Percentiles rank a stretch among this genome's conserved stretches.
Evolutionary conservation across 2,113 vertebrate species (phyloP).

Genomic region (Heterotis niloticus): DNA sequence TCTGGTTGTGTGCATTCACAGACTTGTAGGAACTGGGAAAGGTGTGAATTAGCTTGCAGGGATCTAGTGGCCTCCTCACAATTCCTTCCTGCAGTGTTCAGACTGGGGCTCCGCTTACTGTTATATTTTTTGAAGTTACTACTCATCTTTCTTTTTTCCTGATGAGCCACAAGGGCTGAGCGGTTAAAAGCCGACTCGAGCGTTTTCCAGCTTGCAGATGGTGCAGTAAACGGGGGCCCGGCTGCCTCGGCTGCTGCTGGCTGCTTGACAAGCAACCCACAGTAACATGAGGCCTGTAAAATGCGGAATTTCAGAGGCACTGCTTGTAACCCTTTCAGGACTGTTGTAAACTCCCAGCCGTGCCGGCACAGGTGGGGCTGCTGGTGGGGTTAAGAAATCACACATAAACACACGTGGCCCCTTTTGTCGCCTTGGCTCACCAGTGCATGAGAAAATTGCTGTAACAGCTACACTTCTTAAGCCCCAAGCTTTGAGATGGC

Average conservation of each 20-base stretch:
- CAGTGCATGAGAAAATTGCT: constrained; percentile 47
- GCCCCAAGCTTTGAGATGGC: constrained; percentile 44
- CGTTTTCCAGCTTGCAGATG: constrained; percentile 65
- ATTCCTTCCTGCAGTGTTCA: not conserved
- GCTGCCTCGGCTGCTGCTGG: constrained; percentile 70
- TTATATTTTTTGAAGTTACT: not conserved
- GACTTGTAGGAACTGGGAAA: no score
- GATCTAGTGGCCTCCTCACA: not conserved
- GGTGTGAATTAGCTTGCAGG: not conserved
- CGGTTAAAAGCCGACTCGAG: constrained; percentile 53
- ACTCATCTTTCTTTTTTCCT: constrained; percentile 43
- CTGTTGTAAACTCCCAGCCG: constrained; percentile 70
- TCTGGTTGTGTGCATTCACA: no score
- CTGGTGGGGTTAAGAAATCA: constrained; percentile 58
- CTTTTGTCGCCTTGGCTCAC: constrained; percentile 33
- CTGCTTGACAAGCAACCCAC: constrained; percentile 72
- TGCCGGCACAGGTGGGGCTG: constrained; percentile 75
- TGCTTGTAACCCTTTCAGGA: constrained; percentile 70
- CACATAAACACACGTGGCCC: not conserved
- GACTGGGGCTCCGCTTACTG: not conserved
- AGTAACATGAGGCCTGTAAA: constrained; percentile 64
- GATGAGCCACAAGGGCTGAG: constrained; percentile 35
- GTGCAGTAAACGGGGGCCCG: constrained; percentile 72
- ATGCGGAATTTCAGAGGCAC: constrained; percentile 71
- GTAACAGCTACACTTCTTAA: constrained; percentile 46